Evolutionary conservation across 2,888 invertebrate genomes (phyloP), one percentile per base, ranked within the genome.

Genomic region (Drosophila greeni): DNA sequence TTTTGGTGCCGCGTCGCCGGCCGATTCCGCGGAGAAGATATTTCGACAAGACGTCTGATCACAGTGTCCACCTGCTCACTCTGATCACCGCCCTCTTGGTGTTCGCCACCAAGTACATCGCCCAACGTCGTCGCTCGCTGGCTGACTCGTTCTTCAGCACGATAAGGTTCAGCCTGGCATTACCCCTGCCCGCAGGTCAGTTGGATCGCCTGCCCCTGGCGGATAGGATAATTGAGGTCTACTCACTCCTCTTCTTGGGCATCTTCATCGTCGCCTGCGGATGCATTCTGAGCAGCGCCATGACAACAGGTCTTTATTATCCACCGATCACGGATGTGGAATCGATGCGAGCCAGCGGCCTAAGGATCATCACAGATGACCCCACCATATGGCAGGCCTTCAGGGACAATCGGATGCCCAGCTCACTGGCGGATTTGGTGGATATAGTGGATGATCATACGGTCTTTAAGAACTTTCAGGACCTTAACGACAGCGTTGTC

Each of bases 291-390:
- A 20, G 48, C 24, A 43, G 39, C 2, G 5, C 6, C 4, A 5
- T 70, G 0, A 64, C 64, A 2, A 9, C 51, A 2, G 70, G 67
- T 0, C 2, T 40, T 0, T 55, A n/a, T 3, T 9, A 54, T 2
- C 49, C 56, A 1, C 11, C 31, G 1, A 66, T 70, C 20, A 53
- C 24, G 4, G 45, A 70, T 29, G 56, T 33, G 20, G 56, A 55
- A 2, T 18, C 39, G 1, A 8, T 70, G 40, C 45, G n/a, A 8
- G 53, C 36, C 2, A 66, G 58, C 37, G 49, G 56, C 6, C 31
- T 72, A 0, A 18, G 23, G 8, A 71, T 70, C 1, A 24, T 70
- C 24, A 39, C 67, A 11, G 23, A 11, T 0, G 42, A 66, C 16
- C 42, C 55, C 1, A 7, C 37, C 0, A 18, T 37, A 1, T 7